Base-by-base conservation (phyloP, 2,888 invertebrate species). In the Brachycybe producta region DNA sequence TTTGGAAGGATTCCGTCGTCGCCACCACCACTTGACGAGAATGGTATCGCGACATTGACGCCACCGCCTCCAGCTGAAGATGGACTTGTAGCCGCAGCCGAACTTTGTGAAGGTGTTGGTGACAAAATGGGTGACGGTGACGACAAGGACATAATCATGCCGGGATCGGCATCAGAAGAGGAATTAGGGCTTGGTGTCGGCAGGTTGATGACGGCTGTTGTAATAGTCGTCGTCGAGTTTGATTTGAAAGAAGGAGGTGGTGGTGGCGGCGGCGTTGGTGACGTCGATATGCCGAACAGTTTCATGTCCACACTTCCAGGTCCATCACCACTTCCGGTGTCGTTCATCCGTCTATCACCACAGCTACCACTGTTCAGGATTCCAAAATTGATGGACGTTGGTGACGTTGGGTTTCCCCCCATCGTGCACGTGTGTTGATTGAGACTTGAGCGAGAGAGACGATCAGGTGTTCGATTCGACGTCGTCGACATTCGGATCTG, bases 401-500 rank as follows among this genome's bases (percentile, higher is more conserved):
- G n/a, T n/a, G n/a, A n/a, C 26, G 27, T 17, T n/a, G 41, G 41
- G 26, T 41, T 41, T 27, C 15, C 17, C 7, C 41, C 21, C 41
- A 11, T n/a, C n/a, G 8, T n/a, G 8, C n/a, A 8, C 8, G 32
- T 30, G 8, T 23, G 41, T 13, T 46, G 46, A 26, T 46, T 46
- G 13, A 34, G 46, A 26, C 36, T 46, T 13, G 46, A 46, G 5
- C 46, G 32, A 3, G 46, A 51, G n/a, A 34, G 19, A 13, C 21
- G 40, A 15, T 49, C 50, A 21, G 43, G 47, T 3, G 47, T 47
- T 23, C 39, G 48, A 32, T 39, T 46, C 19, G 51, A 63, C n/a
- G n/a, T 15, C n/a, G n/a, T 15, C 8, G 7, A 21, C 21, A 19
- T 26, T 28, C 67, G 59, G 52, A 66, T 62, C 56, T 66, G 67